These are phyloP conservation scores for Glossosoma conforme DNA, from an alignment of 1,140 invertebrate genomes.

Conservation along the genomic window DNA sequence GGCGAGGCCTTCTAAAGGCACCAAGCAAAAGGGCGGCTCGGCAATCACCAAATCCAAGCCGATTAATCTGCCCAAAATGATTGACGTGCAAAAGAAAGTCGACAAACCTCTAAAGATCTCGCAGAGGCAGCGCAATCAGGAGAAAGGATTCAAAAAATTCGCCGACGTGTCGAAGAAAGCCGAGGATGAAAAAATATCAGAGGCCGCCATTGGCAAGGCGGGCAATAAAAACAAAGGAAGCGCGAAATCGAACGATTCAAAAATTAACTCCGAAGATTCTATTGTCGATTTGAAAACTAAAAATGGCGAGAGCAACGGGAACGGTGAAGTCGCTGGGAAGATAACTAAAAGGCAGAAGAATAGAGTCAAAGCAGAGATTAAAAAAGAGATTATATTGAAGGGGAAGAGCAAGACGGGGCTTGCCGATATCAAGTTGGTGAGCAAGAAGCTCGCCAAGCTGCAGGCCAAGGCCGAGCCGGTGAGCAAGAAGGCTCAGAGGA, in stretches of 20 bases:
- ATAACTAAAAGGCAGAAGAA: conserved; percentile 24
- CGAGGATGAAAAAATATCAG: conserved; percentile 10
- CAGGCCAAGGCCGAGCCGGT: conserved; percentile 17
- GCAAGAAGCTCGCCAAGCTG: conserved; percentile 21
- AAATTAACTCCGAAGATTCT: conserved; percentile 18
- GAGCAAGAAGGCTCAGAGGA: conserved; percentile 26
- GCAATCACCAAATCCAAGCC: conserved; percentile 9
- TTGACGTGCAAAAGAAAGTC: conserved; percentile 3
- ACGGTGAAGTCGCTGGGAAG: conserved; percentile 12
- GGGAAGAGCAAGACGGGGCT: conserved; percentile 15
- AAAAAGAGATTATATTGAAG: conserved; percentile 24
- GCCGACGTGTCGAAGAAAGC: conserved; percentile 3
- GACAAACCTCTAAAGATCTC: too few species aligned
- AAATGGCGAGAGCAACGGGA: conserved; percentile 16
- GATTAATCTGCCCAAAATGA: conserved; percentile 7
- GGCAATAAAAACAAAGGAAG: conserved; percentile 18
- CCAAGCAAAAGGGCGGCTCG: conserved; percentile 11
- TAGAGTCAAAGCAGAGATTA: conserved; percentile 29
- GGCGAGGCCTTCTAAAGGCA: conserved; percentile 7
- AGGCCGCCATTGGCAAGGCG: conserved; percentile 1
- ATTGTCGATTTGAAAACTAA: conserved; percentile 6
- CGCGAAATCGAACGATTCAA: conserved; percentile 16
- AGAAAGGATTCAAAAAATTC: conserved; percentile 10
- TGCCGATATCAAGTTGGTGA: conserved; percentile 13
- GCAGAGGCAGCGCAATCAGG: neutral